Evolutionary conservation across 2,888 invertebrate genomes (phyloP), one percentile per base, ranked within the genome.

Genomic region (Arge pagana): DNA sequence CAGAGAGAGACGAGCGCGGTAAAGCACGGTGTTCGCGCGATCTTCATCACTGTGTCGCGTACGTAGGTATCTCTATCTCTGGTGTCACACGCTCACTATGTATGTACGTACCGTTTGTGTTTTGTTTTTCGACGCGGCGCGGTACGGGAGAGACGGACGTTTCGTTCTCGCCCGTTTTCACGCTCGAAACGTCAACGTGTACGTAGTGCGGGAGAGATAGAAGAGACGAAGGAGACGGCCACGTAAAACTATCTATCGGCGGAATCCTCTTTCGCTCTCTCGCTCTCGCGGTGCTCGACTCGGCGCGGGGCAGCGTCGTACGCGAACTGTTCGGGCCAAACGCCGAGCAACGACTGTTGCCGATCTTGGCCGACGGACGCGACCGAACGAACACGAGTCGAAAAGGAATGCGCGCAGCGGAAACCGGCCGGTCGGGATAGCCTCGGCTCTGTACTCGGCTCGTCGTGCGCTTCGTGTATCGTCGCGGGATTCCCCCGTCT

Each of bases 381-480:
- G 48, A 50, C 55, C 68, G 70, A 68, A 39, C 53, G 18, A 31
- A 15, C 31, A 54, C 65, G 66, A 65, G 54, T 18, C 36, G 39
- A n/a, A 35, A 63, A 66, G 74, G 75, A 74, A 74, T 74, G 74
- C 67, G 61, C 70, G 68, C 72, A 70, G 71, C 71, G 70, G 68
- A 71, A 69, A 70, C 67, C 67, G 68, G 68, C 63, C 70, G 68
- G 71, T 66, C 68, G 70, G 31, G 24, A 24, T 15, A 11, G 19
- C 11, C 26, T 23, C 26, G 11, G 10, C 24, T 24, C 15, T 40
- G 7, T 26, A 26, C 15, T 39, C 11, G 11, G 40, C 16, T 40
- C 24, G 13, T 24, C 15, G 24, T n/a, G n/a, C 26, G n/a, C 26
- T 7, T 10, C 26, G 26, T n/a, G 8, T 26, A 26, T n/a, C n/a